Conservation (phyloP, 2,888 invertebrate species). For the Ischnus inquisitorius region DNA sequence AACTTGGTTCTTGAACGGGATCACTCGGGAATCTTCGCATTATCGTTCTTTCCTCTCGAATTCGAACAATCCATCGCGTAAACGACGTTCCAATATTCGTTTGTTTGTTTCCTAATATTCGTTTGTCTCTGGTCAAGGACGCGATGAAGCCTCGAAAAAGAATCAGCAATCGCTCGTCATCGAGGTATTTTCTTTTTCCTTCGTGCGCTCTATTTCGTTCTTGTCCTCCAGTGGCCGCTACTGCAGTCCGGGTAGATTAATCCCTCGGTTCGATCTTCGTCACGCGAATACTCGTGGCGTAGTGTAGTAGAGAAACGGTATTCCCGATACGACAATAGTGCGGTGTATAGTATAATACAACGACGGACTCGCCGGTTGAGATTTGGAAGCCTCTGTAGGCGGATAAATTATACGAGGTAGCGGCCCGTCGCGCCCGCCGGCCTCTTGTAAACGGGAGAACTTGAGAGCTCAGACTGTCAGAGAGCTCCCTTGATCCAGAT, state of each 20-base stretch:
- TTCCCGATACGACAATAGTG: slow-evolving; percentile 30
- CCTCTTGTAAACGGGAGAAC: slow-evolving; percentile 26
- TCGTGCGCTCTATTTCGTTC: not conserved
- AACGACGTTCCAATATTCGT: not conserved
- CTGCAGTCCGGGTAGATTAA: slow-evolving; percentile 14
- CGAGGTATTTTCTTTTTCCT: not conserved
- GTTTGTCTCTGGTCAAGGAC: not conserved
- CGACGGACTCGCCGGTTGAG: slow-evolving; percentile 15
- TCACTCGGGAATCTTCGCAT: not conserved
- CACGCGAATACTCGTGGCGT: slow-evolving; percentile 31
- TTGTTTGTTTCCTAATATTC: not conserved
- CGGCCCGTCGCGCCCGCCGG: not conserved
- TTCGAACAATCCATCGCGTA: not conserved
- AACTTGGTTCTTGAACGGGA: slow-evolving; percentile 12
- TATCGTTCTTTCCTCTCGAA: not conserved
- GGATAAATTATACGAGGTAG: slow-evolving; percentile 24
- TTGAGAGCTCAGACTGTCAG: slow-evolving; percentile 12
- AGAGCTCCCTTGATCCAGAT: slow-evolving; percentile 32
- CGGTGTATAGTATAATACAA: slow-evolving; percentile 2
- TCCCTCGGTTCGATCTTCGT: slow-evolving; percentile 17
- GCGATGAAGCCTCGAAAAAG: not conserved
- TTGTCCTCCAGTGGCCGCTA: not conserved
- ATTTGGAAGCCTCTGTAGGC: not conserved
- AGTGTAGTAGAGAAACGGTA: slow-evolving; percentile 41
- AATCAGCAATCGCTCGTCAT: not conserved